Evolutionary conservation across 2,113 vertebrate species (phyloP), one percentile per base, ranked within the genome.

Genomic region (Spermophilus dauricus): DNA sequence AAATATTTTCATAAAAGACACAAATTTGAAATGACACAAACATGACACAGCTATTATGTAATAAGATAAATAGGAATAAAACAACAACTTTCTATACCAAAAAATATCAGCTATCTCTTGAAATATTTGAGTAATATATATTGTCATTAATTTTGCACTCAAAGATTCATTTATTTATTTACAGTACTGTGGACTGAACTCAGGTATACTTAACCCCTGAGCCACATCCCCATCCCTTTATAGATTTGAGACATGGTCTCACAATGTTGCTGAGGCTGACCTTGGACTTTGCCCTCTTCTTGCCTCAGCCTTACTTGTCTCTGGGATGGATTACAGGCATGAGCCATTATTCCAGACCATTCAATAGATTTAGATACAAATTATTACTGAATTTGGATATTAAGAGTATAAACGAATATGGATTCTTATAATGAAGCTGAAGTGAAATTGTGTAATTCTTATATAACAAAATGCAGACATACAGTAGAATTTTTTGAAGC

Each of bases 101-200:
- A 95, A 75, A 90, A 87, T n/a, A 53, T 18, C 42, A 20, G n/a
- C 51, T 76, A 94, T 73, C 1, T 82, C 63, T 72, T 58, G 34
- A 53, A 86, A 22, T 67, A n/a, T n/a, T 72, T 89, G 28, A 86
- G 8, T 91, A 77, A 65, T 45, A 18, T n/a, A 75, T 72, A 89
- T 91, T 78, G 45, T 65, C 28, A 75, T 84, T 94, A 94, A 45
- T 32, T 93, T 96, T 30, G 32, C 14, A 75, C 34, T 84, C 20
- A 48, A 37, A 80, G 10, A 53, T 53, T 42, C 90, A 75, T 63
- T 28, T 63, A 26, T 63, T 63, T 63, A 26, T 28, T 63, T 69
- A 7, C 6, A 16, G 32, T 34, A 17, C 16, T n/a, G 16, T 32
- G 67, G 32, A n/a, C n/a, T 70, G 34, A 70, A 70, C 67, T 18